Base-by-base conservation (phyloP, 2,113 vertebrate species). In the Xerus inauris region DNA sequence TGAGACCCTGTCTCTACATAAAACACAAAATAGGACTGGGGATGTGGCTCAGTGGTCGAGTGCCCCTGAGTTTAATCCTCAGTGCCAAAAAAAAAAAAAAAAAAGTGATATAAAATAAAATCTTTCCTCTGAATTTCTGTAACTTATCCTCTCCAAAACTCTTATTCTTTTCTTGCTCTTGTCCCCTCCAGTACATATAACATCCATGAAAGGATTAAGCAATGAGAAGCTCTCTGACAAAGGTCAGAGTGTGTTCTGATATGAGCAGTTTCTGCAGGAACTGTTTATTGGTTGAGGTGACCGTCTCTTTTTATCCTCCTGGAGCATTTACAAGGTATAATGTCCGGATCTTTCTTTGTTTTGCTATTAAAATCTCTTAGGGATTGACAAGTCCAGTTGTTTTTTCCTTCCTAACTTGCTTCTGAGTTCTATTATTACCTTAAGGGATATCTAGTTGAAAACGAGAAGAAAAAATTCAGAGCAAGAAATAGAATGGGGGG, bases 401-500 rank as follows among this genome's bases (percentile, higher is more conserved):
- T 65, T 94, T 93, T 94, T 92, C 57, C 77, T 91, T 90, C 72
- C 38, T 82, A 92, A 89, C 59, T 92, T 38, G 71, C 42, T 87
- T 72, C 86, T 94, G 51, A 71, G 16, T 81, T 92, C 26, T 19
- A 12, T 85, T 69, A 64, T 89, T 67, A 86, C 87, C 73, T 72
- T 40, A 94, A 72, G 45, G 28, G 38, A 9, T 54, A 82, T 71
- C 49, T 91, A 54, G 67, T 79, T 77, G 47, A 67, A 47, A n/a
- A 94, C 51, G 67, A 94, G 72, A 97, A 95, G 86, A 72, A 92
- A 89, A 47, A 76, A 85, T 38, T 92, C 81, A 72, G 72, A 87
- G 59, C 91, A 85, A 77, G 54, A 84, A 85, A 76, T 3, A 87
- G 67, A 93, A 91, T 6, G 12, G 42, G 42, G 30, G 5, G 13